Evolutionary conservation across 2,113 vertebrate genomes (phyloP).

Genomic region (Calyptommatus sinebrachiatus): DNA sequence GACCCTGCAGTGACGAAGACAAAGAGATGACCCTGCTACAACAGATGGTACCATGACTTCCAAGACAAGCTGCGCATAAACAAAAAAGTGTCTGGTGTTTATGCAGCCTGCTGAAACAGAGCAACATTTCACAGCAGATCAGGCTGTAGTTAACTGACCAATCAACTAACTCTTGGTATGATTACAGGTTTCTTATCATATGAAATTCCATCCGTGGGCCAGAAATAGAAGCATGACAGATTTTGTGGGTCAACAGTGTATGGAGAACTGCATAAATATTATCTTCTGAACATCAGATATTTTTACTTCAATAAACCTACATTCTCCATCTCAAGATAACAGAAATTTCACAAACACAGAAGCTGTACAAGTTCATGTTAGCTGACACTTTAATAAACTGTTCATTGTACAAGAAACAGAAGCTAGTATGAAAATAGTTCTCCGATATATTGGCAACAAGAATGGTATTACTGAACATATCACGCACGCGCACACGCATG

Average conservation of each 20-base stretch:
- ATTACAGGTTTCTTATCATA: background rate
- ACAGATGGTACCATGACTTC: background rate
- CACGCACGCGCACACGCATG: no score
- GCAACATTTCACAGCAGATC: background rate
- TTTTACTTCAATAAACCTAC: background rate
- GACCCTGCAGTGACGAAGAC: background rate
- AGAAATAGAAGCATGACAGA: background rate
- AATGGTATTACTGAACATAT: background rate
- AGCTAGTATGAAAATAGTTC: background rate
- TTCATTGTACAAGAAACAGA: no score
- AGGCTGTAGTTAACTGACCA: background rate
- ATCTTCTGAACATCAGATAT: background rate
- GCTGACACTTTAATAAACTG: background rate
- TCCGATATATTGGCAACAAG: background rate
- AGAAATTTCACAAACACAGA: background rate
- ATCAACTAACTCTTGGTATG: background rate
- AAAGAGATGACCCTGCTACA: background rate
- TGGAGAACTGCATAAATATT: background rate
- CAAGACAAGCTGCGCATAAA: background rate
- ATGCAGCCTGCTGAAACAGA: background rate
- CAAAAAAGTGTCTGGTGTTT: background rate
- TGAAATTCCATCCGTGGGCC: background rate
- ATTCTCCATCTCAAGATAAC: background rate
- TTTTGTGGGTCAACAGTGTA: background rate
- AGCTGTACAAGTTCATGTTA: background rate